Conservation (phyloP, 30 jellyfish, hydroid and myxozoan species). For the Pelagia noctiluca region DNA sequence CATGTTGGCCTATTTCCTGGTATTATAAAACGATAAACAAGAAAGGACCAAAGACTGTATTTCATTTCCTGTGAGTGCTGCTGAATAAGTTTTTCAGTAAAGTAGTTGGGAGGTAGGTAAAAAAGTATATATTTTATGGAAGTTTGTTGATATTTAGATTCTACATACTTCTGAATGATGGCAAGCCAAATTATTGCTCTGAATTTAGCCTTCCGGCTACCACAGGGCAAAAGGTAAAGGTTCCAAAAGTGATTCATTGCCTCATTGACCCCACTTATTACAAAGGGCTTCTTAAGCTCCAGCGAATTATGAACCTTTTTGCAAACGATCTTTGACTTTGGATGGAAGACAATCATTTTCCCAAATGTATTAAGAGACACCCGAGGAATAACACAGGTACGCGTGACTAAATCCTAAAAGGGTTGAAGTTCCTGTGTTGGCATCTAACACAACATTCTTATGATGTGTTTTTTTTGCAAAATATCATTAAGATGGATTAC, state of each 20-base stretch:
- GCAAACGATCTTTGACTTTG: not conserved
- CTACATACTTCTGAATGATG: not conserved
- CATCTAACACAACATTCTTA: not conserved
- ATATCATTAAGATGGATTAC: conserved; percentile 9
- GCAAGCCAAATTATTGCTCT: not conserved
- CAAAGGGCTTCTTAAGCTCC: not conserved
- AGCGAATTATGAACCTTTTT: conserved; percentile 1
- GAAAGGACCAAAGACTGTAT: not conserved
- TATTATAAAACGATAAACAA: not conserved
- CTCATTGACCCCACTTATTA: not conserved
- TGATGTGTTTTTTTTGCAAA: conserved; percentile 14
- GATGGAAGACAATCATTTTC: not conserved
- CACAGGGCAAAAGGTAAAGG: not conserved
- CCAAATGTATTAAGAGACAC: conserved; percentile 5
- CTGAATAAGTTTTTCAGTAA: not conserved
- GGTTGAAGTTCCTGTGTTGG: not conserved
- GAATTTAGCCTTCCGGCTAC: conserved; percentile 1
- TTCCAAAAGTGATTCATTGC: not conserved
- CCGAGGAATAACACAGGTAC: conserved; percentile 14
- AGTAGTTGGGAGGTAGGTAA: conserved; percentile 2
- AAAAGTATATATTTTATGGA: not conserved
- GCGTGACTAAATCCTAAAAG: conserved; percentile 18
- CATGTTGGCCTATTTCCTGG: conserved; percentile 1
- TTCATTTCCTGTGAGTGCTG: not conserved
- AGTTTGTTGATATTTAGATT: not conserved